These are phyloP conservation scores for Enteromius mattozi DNA, from an alignment of 2,797 vertebrate genomes.

Conservation along the genomic window DNA sequence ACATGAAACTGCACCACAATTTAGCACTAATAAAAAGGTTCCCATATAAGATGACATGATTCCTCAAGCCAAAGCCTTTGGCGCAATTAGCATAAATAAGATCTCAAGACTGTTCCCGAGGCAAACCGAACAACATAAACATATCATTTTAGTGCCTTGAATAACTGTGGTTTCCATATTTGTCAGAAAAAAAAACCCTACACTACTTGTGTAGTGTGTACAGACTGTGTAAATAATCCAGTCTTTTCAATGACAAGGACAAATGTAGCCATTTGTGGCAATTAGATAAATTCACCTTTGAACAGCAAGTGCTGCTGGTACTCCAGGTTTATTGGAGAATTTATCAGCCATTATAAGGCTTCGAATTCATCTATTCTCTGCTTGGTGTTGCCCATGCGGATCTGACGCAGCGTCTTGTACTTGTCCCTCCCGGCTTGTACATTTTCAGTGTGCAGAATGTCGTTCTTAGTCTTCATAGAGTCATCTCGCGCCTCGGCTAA, in stretches of 20 bases:
- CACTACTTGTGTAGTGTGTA: slow-evolving; percentile 3
- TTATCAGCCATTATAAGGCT: slow-evolving; percentile 82
- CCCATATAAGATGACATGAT: slow-evolving; percentile 18
- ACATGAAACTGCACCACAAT: not conserved
- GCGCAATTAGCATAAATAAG: slow-evolving; percentile 55
- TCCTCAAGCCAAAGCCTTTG: slow-evolving; percentile 41
- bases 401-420: slow-evolving; percentile 97
- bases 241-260: slow-evolving; percentile 51
- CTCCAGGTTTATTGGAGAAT: slow-evolving; percentile 40
- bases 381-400: slow-evolving; percentile 97
- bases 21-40: not conserved
- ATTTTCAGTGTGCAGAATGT: slow-evolving; percentile 91
- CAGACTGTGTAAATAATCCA: slow-evolving; percentile 52
- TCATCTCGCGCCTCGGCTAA: slow-evolving; percentile 85
- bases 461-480: slow-evolving; percentile 86
- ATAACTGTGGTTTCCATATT: slow-evolving; percentile 15
- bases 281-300: slow-evolving; percentile 20
- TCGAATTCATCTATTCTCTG: slow-evolving; percentile 98
- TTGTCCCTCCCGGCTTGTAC: slow-evolving; percentile 90
- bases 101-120: slow-evolving; percentile 22
- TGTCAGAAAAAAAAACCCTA: not conserved
- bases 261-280: slow-evolving; percentile 46
- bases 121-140: not conserved
- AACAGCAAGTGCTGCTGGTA: slow-evolving; percentile 38
- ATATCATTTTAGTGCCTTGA: slow-evolving; percentile 22